Evolutionary conservation across 2,797 vertebrate genomes (phyloP).

Genomic region (Martes flavigula): DNA sequence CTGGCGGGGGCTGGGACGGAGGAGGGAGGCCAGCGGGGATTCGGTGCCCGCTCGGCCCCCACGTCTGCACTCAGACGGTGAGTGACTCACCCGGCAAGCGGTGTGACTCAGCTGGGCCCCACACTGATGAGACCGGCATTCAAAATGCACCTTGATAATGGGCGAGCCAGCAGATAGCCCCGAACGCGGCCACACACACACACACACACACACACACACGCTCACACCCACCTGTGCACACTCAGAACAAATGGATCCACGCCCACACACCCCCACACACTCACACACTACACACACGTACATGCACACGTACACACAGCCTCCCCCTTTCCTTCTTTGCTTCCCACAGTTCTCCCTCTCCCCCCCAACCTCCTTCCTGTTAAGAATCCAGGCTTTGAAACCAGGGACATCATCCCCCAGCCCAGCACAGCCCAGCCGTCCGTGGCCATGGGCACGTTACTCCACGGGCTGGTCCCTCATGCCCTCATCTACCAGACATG

Average conservation of each 20-base stretch:
- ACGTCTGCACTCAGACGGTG: conserved; percentile 42
- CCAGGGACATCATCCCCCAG: not conserved
- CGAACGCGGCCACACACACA: not conserved
- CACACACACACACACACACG: not conserved
- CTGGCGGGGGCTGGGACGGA: not conserved
- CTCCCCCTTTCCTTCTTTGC: not conserved
- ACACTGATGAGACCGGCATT: not conserved
- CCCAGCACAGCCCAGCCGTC: not conserved
- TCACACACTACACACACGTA: no score
- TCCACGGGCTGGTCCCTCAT: rapidly evolving
- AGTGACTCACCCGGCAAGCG: conserved; percentile 60
- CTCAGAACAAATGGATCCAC: not conserved
- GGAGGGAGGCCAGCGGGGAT: not conserved
- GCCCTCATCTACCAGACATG: not conserved
- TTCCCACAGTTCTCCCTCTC: not conserved
- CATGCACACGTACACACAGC: not conserved
- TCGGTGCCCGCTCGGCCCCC: not conserved
- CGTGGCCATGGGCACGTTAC: not conserved
- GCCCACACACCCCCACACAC: not conserved
- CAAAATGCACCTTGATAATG: not conserved
- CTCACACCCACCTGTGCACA: no score
- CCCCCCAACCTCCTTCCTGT: not conserved
- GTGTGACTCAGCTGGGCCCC: conserved; percentile 4
- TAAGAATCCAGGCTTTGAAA: not conserved
- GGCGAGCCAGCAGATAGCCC: not conserved